Evolutionary conservation across 2,113 vertebrate species (phyloP).

Genomic region (Myocastor coypus): DNA sequence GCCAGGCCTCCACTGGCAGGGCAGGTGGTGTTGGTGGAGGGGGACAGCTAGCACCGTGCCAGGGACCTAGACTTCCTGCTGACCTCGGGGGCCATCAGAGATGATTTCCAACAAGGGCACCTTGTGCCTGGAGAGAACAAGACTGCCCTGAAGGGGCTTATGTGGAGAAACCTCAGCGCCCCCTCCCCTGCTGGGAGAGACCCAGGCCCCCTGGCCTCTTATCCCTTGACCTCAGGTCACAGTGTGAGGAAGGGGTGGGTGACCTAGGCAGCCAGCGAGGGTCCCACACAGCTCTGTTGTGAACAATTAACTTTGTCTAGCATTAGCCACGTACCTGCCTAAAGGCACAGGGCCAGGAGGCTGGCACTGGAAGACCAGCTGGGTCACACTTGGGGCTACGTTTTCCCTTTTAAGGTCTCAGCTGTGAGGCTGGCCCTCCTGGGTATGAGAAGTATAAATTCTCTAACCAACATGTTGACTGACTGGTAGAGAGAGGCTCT

Average conservation of each 20-base stretch:
- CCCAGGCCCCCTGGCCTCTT: conserved; percentile 66
- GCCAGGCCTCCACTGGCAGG: not conserved
- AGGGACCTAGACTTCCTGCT: conserved; percentile 20
- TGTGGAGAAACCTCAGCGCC: conserved; percentile 52
- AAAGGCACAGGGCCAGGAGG: not conserved
- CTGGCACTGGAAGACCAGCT: not conserved
- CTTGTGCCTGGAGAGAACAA: conserved; percentile 62
- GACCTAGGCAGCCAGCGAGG: not conserved
- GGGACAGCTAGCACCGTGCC: not conserved
- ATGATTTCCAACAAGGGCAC: conserved; percentile 62
- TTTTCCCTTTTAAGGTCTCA: not conserved
- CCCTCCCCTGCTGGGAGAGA: conserved; percentile 36
- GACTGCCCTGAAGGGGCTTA: not conserved
- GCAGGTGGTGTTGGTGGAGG: not conserved
- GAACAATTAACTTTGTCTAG: conserved; percentile 58
- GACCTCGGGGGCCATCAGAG: conserved; percentile 8
- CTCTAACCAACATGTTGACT: not conserved
- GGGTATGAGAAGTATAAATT: not conserved
- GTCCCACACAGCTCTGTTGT: conserved; percentile 30
- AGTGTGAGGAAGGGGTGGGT: conserved; percentile 40
- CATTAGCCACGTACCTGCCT: conserved; percentile 67
- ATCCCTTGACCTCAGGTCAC: conserved; percentile 74
- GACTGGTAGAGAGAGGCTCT: not conserved
- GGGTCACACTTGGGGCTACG: not conserved
- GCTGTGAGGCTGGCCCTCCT: not conserved